Percentiles rank a stretch among this genome's conserved stretches.
phyloP scores from a whole-genome alignment of 2,888 invertebrate species.

The Caenorhabditis afra region DNA sequence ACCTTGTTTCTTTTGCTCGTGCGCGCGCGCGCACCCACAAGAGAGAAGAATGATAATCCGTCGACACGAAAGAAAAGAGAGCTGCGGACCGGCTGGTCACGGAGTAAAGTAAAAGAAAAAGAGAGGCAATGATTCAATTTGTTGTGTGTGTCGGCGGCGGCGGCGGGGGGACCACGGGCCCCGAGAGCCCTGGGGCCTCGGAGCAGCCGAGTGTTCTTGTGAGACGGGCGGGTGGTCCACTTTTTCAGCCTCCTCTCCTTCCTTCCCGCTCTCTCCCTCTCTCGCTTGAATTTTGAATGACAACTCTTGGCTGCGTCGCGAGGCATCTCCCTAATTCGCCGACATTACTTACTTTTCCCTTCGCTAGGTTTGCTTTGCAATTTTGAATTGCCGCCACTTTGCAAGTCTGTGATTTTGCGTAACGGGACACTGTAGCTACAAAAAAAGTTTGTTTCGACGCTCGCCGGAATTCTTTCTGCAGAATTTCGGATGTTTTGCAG shows the following conservation, averaged over 20 bases:
- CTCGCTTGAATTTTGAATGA: conserved; percentile 42
- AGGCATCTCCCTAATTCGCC: conserved; percentile 35
- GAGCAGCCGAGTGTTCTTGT: conserved; percentile 23
- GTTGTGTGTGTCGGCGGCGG: conserved; percentile 12
- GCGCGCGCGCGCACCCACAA: neutral
- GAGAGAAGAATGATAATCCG: conserved; percentile 10
- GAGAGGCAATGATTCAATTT: conserved; percentile 59
- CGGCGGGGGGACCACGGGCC: conserved; percentile 16
- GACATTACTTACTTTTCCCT: conserved; percentile 16
- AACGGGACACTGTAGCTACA: no score
- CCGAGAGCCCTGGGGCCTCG: conserved; percentile 8
- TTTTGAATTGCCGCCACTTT: neutral
- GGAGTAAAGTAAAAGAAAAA: conserved; percentile 47
- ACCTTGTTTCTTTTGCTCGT: conserved; percentile 9
- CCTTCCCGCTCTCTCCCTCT: neutral
- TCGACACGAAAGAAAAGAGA: neutral
- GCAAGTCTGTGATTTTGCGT: neutral
- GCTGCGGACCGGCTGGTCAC: conserved; percentile 8
- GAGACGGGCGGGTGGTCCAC: conserved; percentile 25
- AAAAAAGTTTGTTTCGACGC: no score
- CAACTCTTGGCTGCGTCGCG: conserved; percentile 15
- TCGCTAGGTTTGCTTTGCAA: neutral
- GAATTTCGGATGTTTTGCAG: neutral
- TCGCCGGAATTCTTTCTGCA: no score
- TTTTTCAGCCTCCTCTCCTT: neutral